These are phyloP conservation scores for Theocolax elegans DNA, from an alignment of 1,140 invertebrate genomes.

Conservation along the genomic window DNA sequence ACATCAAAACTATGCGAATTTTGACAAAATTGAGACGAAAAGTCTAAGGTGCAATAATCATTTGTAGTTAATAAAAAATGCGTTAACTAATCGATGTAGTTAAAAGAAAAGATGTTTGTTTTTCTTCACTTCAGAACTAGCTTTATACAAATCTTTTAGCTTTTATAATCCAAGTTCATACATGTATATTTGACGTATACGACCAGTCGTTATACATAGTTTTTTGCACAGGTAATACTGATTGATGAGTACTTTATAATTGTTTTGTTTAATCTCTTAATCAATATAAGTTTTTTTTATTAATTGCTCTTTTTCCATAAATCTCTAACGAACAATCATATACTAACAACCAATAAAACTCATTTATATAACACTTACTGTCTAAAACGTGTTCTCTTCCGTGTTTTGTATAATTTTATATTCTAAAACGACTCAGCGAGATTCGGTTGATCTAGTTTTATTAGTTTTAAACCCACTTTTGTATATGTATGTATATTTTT, in stretches of 20 bases:
- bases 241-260: conserved; percentile 28
- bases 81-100: conserved; percentile 11
- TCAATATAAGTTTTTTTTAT: conserved; percentile 12
- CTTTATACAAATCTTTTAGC: conserved; percentile 20
- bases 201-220: conserved; percentile 39
- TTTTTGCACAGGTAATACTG: conserved; percentile 37
- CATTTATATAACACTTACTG: conserved; percentile 37
- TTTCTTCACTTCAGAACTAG: conserved; percentile 19
- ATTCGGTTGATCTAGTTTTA: background rate
- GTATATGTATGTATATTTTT: conserved; percentile 4
- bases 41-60: conserved; percentile 21
- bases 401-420: conserved; percentile 15
- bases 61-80: conserved; percentile 11
- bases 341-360: conserved; percentile 35
- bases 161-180: conserved; percentile 31
- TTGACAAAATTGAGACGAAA: conserved; percentile 23
- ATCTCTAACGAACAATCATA: conserved; percentile 33
- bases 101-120: conserved; percentile 8
- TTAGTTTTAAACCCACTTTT: too few relatives aligned
- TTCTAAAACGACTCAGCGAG: conserved; percentile 26
- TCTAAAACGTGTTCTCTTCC: conserved; percentile 21
- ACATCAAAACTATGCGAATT: conserved; percentile 20
- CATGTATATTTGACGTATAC: conserved; percentile 37
- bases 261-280: conserved; percentile 4
- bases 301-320: conserved; percentile 34